Percentiles rank a stretch among this genome's conserved stretches.
These are phyloP conservation scores for Coenobita brevimanus DNA, from an alignment of 1,140 invertebrate species.

Conservation along the genomic window DNA sequence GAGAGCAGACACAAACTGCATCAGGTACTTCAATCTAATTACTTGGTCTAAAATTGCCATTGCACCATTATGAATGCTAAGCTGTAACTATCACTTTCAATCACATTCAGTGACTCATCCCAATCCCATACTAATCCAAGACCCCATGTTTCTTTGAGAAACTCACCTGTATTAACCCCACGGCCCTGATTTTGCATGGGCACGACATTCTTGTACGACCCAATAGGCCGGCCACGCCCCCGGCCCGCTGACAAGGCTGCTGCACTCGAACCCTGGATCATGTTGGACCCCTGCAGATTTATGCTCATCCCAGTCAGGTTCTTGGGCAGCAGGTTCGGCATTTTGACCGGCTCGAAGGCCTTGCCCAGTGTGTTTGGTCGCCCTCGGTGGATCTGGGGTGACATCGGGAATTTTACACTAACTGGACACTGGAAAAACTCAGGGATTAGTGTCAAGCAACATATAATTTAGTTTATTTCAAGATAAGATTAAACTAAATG, in stretches of 20 bases:
- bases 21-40: no score
- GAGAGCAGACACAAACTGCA: background rate
- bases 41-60: no score
- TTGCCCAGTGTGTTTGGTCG: constrained; percentile 67
- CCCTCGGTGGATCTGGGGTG: constrained; percentile 65
- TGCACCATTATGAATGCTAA: no score
- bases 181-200: constrained; percentile 31
- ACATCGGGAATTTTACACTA: no score
- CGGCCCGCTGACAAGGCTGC: constrained; percentile 45
- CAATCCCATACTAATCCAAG: no score
- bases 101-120: no score
- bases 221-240: constrained; percentile 66
- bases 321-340: constrained; percentile 65
- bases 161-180: constrained; percentile 24
- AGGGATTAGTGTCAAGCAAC: no score
- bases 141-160: no score
- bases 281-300: constrained; percentile 42
- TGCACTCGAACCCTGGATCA: constrained; percentile 18
- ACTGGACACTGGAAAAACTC: background rate
- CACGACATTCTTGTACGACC: constrained; percentile 67
- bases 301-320: constrained; percentile 55
- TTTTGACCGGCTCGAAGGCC: constrained; percentile 67
- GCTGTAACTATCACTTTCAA: no score
- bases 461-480: no score
- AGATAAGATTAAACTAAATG: no score